Percentiles rank a stretch among this genome's conserved stretches.
Conservation (phyloP, 1,140 invertebrate species). For the Drosophila prosaltans region DNA sequence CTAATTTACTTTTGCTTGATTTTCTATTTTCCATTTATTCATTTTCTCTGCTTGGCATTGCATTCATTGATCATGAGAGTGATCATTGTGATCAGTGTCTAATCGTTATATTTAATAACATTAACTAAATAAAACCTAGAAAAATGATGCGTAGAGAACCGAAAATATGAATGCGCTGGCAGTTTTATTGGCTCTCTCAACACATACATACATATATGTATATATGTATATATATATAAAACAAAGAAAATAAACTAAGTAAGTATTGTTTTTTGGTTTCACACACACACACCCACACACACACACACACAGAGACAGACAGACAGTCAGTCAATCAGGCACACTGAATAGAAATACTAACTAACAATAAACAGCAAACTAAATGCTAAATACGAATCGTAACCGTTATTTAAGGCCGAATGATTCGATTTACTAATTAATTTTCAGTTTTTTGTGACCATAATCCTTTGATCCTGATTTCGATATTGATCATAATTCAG, state of each 20-base stretch:
- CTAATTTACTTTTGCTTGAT: no score
- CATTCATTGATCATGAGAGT: not conserved
- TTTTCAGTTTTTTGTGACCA: slow-evolving; percentile 7
- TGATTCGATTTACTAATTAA: slow-evolving; percentile 9
- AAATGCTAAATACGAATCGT: slow-evolving; percentile 12
- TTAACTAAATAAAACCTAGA: not conserved
- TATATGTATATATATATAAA: no score
- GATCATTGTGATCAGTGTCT: slow-evolving; percentile 1
- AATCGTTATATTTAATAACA: not conserved
- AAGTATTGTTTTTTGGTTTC: not conserved
- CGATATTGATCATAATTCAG: not conserved
- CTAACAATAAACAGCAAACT: slow-evolving; percentile 20
- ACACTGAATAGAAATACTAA: slow-evolving; percentile 6
- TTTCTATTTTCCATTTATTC: no score
- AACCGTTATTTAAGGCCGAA: not conserved
- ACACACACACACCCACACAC: not conserved
- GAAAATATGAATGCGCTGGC: slow-evolving; percentile 39
- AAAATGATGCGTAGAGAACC: not conserved
- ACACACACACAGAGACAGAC: no score
- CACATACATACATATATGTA: not conserved
- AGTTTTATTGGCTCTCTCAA: slow-evolving; percentile 39
- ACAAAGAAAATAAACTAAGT: slow-evolving; percentile 1
- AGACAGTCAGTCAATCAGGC: not conserved
- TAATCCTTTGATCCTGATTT: not conserved
- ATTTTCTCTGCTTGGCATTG: not conserved